Evolutionary conservation across 1,140 invertebrate genomes (phyloP), one percentile per base, ranked within the genome.

Genomic region (Euwallacea fornicatus): DNA sequence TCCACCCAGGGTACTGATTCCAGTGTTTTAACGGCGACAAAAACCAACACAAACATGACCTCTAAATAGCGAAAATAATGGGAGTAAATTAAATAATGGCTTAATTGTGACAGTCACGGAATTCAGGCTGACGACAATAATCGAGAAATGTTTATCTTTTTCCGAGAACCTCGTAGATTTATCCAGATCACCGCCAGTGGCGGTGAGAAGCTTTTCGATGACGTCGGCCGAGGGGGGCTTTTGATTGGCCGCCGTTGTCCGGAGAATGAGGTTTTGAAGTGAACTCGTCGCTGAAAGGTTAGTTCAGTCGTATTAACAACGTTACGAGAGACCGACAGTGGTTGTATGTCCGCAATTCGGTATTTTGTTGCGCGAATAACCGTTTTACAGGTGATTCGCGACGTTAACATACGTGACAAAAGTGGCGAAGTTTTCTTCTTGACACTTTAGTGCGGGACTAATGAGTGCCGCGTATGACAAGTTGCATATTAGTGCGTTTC

Each of bases 211-310:
- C 60, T 42, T 67, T 58, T 15, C 42, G 60, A 60, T 73, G 71
- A 78, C 76, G 76, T 77, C 55, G 8, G 76, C 64, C 59, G 42
- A 59, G 41, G 60, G 42, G 13, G 13, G 13, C 46, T 16, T 21
- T 16, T 21, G 54, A 21, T 56, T 50, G 46, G 46, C 46, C 46
- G 46, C 2, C 9, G 13, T 0, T 11, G 46, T 11, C 16, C 56
- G 55, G 68, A 64, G 68, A 76, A 76, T 70, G 74, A 74, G 75
- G 75, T 78, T 75, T 68, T 69, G 72, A 69, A 74, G 75, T 75
- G 75, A 76, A 77, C 77, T 76, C 59, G 59, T 21, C 59, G 42
- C 21, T 71, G 68, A 74, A 76, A 77, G 76, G 77, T 78, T 78
- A 77, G 71, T 68, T 78, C 71, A 76, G 73, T 61, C 59, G 16